Conservation (phyloP, 1,140 invertebrate species). For the Asobara japonica region DNA sequence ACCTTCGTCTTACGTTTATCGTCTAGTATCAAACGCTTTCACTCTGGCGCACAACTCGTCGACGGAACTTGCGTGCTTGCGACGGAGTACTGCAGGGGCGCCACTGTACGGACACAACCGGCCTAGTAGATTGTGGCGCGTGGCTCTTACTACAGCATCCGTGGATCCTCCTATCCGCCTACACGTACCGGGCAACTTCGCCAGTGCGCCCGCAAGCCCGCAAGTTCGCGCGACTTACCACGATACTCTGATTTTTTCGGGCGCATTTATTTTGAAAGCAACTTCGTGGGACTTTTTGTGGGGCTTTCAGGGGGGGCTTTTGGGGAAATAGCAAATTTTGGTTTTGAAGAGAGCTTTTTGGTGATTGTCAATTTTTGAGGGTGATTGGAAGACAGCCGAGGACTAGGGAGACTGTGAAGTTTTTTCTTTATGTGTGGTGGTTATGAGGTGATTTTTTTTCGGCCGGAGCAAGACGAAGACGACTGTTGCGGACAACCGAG, state of each 20-base stretch:
- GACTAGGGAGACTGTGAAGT: too few relatives aligned
- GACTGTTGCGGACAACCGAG: too few relatives aligned
- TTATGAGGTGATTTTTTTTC: slow-evolving; percentile 18
- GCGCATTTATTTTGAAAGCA: slow-evolving; percentile 30
- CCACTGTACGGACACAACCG: slow-evolving; percentile 62
- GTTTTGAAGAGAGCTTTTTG: too few relatives aligned
- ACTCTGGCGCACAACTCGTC: slow-evolving; percentile 14
- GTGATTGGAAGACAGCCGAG: too few relatives aligned
- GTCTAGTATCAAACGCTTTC: slow-evolving; percentile 23
- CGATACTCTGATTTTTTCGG: too few relatives aligned
- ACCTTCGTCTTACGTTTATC: neutral
- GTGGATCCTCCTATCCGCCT: slow-evolving; percentile 63
- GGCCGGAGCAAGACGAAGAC: too few relatives aligned
- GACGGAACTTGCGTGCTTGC: slow-evolving; percentile 49
- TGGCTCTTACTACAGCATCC: slow-evolving; percentile 64
- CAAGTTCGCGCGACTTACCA: slow-evolving; percentile 65
- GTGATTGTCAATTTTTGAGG: too few relatives aligned
- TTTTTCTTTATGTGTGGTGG: too few relatives aligned
- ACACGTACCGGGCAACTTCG: slow-evolving; percentile 58
- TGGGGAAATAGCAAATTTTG: too few relatives aligned
- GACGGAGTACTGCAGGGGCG: slow-evolving; percentile 52
- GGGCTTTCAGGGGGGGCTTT: too few relatives aligned
- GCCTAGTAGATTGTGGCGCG: slow-evolving; percentile 49
- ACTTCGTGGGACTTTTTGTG: slow-evolving; percentile 11
- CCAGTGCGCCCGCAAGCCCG: slow-evolving; percentile 67